Evolutionary conservation across 1,140 invertebrate genomes (phyloP), one percentile per base, ranked within the genome.

Genomic region (Nasonia longicornis): DNA sequence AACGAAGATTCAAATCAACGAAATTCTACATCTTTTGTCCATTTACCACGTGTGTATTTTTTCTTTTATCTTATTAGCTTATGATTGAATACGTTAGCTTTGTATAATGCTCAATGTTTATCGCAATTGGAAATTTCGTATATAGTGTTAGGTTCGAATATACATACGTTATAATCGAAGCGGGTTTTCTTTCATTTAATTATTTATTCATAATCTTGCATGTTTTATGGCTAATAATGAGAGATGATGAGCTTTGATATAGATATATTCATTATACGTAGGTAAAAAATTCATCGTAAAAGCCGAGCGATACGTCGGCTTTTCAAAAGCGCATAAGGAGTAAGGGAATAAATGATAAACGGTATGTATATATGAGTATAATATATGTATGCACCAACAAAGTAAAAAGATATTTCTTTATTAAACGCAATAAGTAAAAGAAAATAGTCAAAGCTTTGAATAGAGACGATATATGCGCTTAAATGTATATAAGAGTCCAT

Each of bases 131-230:
- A n/a, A 52, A 26, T 76, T 52, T 76, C 16, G 11, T 52, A 76
- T 64, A 71, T 76, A 29, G 38, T 16, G 31, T 71, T 22, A 63
- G 42, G 11, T 70, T 76, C 26, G 64, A 63, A 71, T 76, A 81
- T 26, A 69, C 66, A 76, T 64, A 8, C 22, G 12, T 69, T 79
- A 74, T 14, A 67, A 75, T 80, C 31, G 52, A 75, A 80, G 72
- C 72, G 3, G 29, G 22, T 64, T 45, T 80, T 35, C 31, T 71
- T 78, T 3, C 22, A 29, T 58, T 71, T 72, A 67, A 67, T 26
- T n/a, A 26, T 26, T 67, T 31, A 31, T 67, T n/a, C n/a, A 35
- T 70, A 35, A 35, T 58, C 16, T n/a, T 58, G 42, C 42, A 31
- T 72, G 38, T 52, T 70, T 73, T 73, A 71, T 42, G 63, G 26